Percentiles rank a stretch among this genome's conserved stretches.
phyloP scores from a whole-genome alignment of 2,888 invertebrate species.

The Melipona beecheii region DNA sequence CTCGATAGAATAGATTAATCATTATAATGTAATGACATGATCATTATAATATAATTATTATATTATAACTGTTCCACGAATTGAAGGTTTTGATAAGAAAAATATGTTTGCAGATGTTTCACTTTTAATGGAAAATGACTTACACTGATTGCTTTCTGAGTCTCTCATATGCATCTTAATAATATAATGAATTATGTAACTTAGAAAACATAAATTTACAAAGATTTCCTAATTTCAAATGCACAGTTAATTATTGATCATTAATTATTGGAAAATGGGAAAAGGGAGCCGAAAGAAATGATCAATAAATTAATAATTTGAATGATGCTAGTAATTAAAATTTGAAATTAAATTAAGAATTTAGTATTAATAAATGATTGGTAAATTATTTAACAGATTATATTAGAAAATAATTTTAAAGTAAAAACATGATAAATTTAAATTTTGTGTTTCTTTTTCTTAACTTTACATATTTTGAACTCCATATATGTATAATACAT shows the following conservation, averaged over 20 bases:
- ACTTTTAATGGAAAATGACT: no score
- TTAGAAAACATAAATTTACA: neutral
- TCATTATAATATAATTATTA: no score
- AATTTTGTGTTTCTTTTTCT: neutral
- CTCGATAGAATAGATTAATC: no score
- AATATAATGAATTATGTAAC: neutral
- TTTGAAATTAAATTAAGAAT: neutral
- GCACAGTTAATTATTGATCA: neutral
- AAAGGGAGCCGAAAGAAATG: neutral
- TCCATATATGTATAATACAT: neutral
- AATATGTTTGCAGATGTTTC: no score
- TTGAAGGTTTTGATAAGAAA: no score
- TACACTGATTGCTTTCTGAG: no score
- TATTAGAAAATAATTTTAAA: neutral
- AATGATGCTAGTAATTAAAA: neutral
- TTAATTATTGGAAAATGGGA: neutral
- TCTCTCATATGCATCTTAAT: no score
- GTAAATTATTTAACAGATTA: neutral
- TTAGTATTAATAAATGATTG: neutral
- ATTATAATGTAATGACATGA: no score
- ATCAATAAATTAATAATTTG: neutral
- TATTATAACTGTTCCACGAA: no score
- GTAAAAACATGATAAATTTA: neutral
- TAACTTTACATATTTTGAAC: neutral
- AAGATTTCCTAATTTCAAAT: neutral